Conservation (phyloP, 1,140 invertebrate species). For the Steinernema khuongi region DNA sequence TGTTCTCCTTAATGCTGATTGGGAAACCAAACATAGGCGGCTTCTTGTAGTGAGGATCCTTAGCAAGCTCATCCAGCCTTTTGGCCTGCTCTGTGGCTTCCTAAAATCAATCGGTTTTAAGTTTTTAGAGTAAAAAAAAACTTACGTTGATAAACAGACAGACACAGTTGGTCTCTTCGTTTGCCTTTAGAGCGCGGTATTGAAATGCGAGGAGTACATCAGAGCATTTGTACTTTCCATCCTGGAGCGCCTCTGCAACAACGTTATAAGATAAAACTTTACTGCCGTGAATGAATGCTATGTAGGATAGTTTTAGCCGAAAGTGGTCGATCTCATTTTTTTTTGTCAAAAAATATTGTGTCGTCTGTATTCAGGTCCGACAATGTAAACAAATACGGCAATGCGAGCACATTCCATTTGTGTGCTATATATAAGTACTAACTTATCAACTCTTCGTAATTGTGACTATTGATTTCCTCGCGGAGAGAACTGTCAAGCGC, state of each 20-base stretch:
- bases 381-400: no score
- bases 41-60: slow-evolving; percentile 34
- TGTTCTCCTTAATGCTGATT: slow-evolving; percentile 39
- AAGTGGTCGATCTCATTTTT: background rate
- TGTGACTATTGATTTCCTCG: background rate
- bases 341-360: background rate
- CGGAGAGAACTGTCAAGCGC: background rate
- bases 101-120: background rate
- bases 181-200: slow-evolving; percentile 52
- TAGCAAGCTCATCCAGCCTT: slow-evolving; percentile 49
- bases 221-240: slow-evolving; percentile 21
- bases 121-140: background rate
- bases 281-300: no score
- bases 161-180: slow-evolving; percentile 53
- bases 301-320: no score
- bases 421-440: no score
- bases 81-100: slow-evolving; percentile 57
- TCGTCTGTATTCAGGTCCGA: no score
- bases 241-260: slow-evolving; percentile 29
- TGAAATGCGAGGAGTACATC: slow-evolving; percentile 39
- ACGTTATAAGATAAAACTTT: background rate
- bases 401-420: no score
- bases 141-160: slow-evolving; percentile 50
- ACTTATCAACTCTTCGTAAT: background rate
- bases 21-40: slow-evolving; percentile 41